Conservation (phyloP, 2,797 vertebrate species). For the Bucorvus abyssinicus region DNA sequence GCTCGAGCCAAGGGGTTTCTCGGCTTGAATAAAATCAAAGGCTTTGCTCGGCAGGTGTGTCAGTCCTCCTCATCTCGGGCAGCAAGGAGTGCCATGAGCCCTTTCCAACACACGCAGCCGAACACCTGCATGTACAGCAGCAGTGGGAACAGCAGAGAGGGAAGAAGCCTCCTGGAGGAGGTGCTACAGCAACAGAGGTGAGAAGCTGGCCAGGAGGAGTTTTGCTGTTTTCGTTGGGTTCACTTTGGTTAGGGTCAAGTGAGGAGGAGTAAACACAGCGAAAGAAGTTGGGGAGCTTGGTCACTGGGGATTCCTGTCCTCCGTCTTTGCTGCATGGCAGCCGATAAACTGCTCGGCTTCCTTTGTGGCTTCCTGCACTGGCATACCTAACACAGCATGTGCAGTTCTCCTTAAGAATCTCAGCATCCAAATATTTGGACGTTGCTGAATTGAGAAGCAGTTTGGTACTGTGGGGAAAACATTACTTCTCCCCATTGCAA, state of each 20-base stretch:
- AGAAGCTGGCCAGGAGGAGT: neutral
- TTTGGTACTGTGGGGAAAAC: conserved; percentile 11
- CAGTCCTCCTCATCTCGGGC: conserved; percentile 83
- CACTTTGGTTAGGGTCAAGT: neutral
- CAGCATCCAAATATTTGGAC: neutral
- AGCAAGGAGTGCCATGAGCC: conserved; percentile 80
- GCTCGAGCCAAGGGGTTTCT: conserved; percentile 90
- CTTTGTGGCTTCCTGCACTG: conserved; percentile 38
- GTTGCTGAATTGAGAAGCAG: conserved; percentile 8
- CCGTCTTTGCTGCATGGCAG: conserved; percentile 17
- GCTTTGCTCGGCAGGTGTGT: conserved; percentile 87
- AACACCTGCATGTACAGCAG: conserved; percentile 68
- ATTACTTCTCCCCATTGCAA: conserved; percentile 18
- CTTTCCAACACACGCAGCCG: conserved; percentile 71
- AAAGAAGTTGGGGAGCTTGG: neutral
- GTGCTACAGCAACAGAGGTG: conserved; percentile 94
- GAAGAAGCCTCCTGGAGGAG: conserved; percentile 87
- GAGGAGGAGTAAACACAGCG: neutral
- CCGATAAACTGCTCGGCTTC: conserved; percentile 30
- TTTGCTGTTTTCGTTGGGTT: neutral
- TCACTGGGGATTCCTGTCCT: neutral
- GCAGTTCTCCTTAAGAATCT: conserved; percentile 23
- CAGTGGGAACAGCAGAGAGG: conserved; percentile 68
- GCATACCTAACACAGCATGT: neutral
- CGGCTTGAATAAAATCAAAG: conserved; percentile 96